These are phyloP conservation scores for Drosophila neocordata DNA, from an alignment of 1,140 invertebrate species.

Conservation along the genomic window DNA sequence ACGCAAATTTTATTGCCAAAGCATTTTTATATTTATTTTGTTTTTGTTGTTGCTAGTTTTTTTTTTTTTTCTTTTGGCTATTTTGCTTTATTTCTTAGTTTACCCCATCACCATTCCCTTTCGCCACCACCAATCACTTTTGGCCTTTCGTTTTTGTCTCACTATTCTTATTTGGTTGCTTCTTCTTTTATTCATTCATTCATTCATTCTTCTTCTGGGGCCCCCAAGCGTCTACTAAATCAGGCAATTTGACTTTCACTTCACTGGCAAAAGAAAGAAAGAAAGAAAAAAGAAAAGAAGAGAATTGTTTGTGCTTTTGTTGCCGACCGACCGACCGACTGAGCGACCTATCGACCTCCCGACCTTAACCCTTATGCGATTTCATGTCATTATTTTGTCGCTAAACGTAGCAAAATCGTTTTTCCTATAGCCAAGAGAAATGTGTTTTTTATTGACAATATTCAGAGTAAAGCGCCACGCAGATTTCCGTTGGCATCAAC, in stretches of 20 bases:
- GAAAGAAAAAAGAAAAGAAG: too few relatives aligned
- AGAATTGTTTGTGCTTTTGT: constrained; percentile 16
- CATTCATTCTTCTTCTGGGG: neutral
- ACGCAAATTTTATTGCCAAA: constrained; percentile 79
- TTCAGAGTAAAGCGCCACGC: constrained; percentile 52
- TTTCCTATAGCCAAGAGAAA: constrained; percentile 46
- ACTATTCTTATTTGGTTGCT: constrained; percentile 30
- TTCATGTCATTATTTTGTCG: constrained; percentile 77
- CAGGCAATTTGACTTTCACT: constrained; percentile 67
- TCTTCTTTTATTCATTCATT: neutral
- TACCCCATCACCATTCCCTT: neutral
- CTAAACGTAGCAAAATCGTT: constrained; percentile 62
- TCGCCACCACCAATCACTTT: neutral
- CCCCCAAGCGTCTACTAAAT: constrained; percentile 71
- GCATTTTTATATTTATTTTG: constrained; percentile 76
- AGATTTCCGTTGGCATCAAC: constrained; percentile 63
- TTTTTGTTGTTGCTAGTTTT: constrained; percentile 58
- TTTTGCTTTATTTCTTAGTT: constrained; percentile 57
- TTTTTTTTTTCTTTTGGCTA: too few relatives aligned
- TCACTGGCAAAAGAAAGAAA: constrained; percentile 27
- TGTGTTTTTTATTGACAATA: constrained; percentile 78
- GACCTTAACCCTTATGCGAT: constrained; percentile 68
- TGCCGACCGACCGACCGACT: constrained; percentile 5
- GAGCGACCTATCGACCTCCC: constrained; percentile 15
- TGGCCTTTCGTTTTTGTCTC: constrained; percentile 2